These are phyloP conservation scores for Lasioglossum oenotherae DNA, from an alignment of 2,888 invertebrate genomes.

Conservation along the genomic window DNA sequence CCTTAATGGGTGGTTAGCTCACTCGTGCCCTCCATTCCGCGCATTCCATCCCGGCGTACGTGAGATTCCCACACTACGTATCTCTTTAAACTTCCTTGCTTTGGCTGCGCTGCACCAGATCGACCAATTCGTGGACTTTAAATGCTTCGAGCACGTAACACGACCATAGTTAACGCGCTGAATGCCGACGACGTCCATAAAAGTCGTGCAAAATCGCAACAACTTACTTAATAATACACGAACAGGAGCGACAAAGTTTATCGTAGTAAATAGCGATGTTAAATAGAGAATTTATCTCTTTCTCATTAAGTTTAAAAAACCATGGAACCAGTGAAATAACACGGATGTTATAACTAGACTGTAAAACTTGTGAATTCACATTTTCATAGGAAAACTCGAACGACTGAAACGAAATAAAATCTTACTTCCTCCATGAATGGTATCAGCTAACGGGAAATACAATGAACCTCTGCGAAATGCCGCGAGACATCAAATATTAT, in stretches of 20 bases:
- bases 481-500: neutral
- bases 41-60: conserved; percentile 82
- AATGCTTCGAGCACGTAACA: conserved; percentile 4
- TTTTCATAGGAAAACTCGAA: neutral
- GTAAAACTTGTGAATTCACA: neutral
- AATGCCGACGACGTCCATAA: neutral
- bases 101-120: neutral
- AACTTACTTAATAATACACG: neutral
- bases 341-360: neutral
- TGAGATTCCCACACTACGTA: conserved; percentile 83
- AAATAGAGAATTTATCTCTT: neutral
- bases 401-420: neutral
- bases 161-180: neutral
- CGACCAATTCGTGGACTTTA: conserved; percentile 15
- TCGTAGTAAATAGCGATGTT: neutral
- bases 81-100: conserved; percentile 56
- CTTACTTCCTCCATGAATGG: neutral
- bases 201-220: neutral
- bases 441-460: neutral
- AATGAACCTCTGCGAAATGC: neutral
- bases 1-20: conserved; percentile 82
- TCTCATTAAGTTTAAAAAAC: neutral
- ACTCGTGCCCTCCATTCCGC: conserved; percentile 83
- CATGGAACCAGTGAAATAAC: neutral
- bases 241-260: neutral